These are phyloP conservation scores for Syngnathus scovelli DNA, from an alignment of 2,113 vertebrate species.

Conservation along the genomic window DNA sequence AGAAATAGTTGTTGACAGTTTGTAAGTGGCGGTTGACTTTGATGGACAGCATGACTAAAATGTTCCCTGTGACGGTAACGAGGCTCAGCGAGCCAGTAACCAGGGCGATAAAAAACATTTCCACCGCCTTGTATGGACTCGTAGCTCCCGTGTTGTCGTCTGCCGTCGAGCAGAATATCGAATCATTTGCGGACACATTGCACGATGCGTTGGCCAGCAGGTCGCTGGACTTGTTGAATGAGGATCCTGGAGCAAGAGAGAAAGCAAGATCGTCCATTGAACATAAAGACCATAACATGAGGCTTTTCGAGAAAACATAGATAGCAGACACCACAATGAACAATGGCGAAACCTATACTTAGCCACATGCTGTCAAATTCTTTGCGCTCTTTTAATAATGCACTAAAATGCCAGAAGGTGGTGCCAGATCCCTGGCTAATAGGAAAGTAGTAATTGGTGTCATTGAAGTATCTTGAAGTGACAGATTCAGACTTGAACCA, in stretches of 20 bases:
- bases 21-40: conserved; percentile 98
- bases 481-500: too few relatives aligned
- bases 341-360: too few relatives aligned
- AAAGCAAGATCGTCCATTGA: not conserved
- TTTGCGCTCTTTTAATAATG: too few relatives aligned
- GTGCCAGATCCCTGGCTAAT: not conserved
- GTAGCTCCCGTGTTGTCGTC: conserved; percentile 39
- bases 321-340: not conserved
- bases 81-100: conserved; percentile 94
- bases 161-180: conserved; percentile 49
- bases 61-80: conserved; percentile 93
- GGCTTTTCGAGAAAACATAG: not conserved
- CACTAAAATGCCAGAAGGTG: too few relatives aligned
- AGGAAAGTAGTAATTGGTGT: not conserved
- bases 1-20: conserved; percentile 98
- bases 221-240: conserved; percentile 69
- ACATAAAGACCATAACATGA: not conserved
- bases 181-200: conserved; percentile 67
- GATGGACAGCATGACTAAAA: conserved; percentile 98
- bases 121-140: conserved; percentile 84
- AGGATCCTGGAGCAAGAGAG: conserved; percentile 62
- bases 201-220: conserved; percentile 75
- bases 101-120: conserved; percentile 91
- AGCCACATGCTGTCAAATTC: too few relatives aligned
- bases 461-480: not conserved